A percentile compares a stretch with the other conserved stretches of the same genome.
Conservation (phyloP, 2,113 vertebrate genomes). For the Corythaixoides concolor region DNA sequence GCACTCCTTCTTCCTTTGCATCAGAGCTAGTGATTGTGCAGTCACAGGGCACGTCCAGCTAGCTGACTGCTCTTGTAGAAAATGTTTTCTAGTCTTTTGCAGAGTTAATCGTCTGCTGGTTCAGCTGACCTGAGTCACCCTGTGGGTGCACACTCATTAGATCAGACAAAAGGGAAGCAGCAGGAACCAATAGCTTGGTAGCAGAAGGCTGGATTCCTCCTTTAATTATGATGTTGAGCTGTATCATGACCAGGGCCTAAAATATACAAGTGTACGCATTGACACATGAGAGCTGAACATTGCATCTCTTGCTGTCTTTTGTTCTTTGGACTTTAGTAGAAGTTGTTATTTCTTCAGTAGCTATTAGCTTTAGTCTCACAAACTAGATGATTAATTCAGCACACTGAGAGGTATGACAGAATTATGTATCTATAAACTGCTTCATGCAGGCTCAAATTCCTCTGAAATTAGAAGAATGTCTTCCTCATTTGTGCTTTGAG, state of each 20-base stretch:
- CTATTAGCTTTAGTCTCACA: neutral
- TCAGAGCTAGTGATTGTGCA: neutral
- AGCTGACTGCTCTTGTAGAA: neutral
- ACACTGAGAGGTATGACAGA: neutral
- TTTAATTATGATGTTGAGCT: neutral
- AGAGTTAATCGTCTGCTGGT: neutral
- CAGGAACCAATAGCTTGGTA: neutral
- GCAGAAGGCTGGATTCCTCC: neutral
- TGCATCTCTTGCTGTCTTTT: neutral
- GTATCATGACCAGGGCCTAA: neutral
- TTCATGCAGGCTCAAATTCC: neutral
- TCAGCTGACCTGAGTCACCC: neutral
- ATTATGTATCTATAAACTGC: neutral
- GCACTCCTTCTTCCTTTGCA: neutral
- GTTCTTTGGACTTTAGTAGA: neutral
- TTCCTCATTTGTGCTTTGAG: neutral
- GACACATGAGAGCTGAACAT: neutral
- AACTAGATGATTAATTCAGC: neutral
- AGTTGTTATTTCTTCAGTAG: neutral
- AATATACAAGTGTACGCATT: neutral
- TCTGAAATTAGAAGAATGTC: neutral
- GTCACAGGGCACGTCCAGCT: neutral
- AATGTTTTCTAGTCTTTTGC: neutral
- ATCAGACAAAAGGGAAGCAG: constrained; percentile 12
- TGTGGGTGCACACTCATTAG: neutral